Base-by-base conservation (phyloP, 2,888 invertebrate species). In the Pseudococcus longispinus region DNA sequence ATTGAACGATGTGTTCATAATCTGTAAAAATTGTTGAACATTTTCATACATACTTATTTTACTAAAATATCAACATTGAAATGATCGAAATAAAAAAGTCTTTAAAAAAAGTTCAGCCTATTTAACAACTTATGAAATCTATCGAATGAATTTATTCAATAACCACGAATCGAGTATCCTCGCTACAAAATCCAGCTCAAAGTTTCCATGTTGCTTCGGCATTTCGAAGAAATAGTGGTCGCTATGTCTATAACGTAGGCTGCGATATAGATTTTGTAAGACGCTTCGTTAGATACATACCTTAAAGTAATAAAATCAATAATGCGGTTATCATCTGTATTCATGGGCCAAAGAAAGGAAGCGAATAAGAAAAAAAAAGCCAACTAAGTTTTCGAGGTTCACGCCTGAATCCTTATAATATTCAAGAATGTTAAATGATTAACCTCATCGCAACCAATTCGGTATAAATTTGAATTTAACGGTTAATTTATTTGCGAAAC, bases 291-390 rank as follows among this genome's bases (percentile, higher is more conserved):
- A 70, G 70, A 29, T 70, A 70, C 60, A 60, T 70, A 70, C 70
- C 70, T 70, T 70, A 70, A 70, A 70, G 70, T 70, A 70, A 70
- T 70, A 70, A 70, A 70, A 70, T 70, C 70, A 70, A 70, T 70
- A 70, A 70, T 70, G 70, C 70, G 70, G 70, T 70, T 70, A 70
- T 70, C 32, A 70, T 70, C 29, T 29, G 37, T 70, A 70, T 70
- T 70, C 70, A 70, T 29, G 70, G 70, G 70, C 70, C 70, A 70
- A 70, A 70, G n/a, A n/a, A 70, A 70, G 70, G 70, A 70, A 70
- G 70, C 15, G 15, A 29, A n/a, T n/a, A n/a, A 70, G 26, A 70
- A 18, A 29, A 70, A 70, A 70, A 29, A 70, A 60, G 13, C 18
- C 23, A 55, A 55, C 70, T 18, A 70, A 70, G 70, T 70, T 70